Base-by-base conservation (phyloP, 2,888 invertebrate genomes). In the Spialia ferax region DNA sequence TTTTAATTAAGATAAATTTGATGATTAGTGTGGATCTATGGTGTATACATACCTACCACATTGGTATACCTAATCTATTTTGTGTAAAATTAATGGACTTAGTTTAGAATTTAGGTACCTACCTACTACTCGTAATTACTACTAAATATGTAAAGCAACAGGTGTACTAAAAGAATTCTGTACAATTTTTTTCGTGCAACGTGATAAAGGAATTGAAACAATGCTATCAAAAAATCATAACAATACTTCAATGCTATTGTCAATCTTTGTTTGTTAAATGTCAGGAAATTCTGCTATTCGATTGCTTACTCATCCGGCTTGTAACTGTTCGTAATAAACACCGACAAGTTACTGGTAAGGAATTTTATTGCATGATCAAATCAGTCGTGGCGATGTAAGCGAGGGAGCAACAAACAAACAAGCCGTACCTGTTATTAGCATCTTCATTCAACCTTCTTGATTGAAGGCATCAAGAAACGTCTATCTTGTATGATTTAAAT, bases 361-460 rank as follows among this genome's bases (percentile, higher is more conserved):
- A 86, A 89, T 89, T 83, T 76, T 77, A 76, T 81, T 81, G 80
- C 78, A 79, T 69, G 79, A 79, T 77, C 38, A 38, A 38, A 38
- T 13, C 76, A 74, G 67, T 69, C 73, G 73, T 72, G 15, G 42
- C 22, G 74, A 71, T 71, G 76, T 80, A 81, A 77, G 78, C 69
- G 68, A 54, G 69, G 77, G 73, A 77, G 75, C 70, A 84, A 87
- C 81, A 87, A 89, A 89, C 89, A 91, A 92, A 91, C 89, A 90
- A 86, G 74, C 80, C 79, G 77, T 84, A 84, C 82, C 81, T 75
- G 77, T 69, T 75, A 79, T 74, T 75, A 73, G 69, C 70, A 69
- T 63, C 71, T 79, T 77, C 83, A 85, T 84, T 86, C 80, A 86
- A 67, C 69, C 70, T 32, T 64, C 65, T 69, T 64, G 57, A 23